phyloP scores from a whole-genome alignment of 2,113 vertebrate species.

The Phalacrocorax aristotelis region DNA sequence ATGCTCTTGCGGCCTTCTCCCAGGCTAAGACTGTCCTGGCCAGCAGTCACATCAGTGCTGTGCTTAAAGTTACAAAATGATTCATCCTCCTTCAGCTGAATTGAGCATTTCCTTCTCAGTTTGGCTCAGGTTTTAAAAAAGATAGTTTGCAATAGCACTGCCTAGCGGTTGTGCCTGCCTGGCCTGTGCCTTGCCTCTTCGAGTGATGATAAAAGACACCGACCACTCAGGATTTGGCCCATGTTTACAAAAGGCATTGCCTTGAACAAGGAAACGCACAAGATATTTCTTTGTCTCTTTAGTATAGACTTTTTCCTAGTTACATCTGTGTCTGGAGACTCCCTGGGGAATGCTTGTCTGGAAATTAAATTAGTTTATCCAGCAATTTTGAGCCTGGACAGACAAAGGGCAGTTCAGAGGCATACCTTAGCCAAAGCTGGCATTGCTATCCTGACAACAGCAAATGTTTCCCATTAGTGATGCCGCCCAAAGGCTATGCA shows the following conservation, averaged over 20 bases:
- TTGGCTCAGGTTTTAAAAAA: not conserved
- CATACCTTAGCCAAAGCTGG: not conserved
- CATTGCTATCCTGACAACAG: not conserved
- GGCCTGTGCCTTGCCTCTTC: not conserved
- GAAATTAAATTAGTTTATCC: not conserved
- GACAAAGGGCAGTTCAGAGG: not conserved
- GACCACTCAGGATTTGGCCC: not conserved
- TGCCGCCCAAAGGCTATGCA: fast-evolving
- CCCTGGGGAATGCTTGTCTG: not conserved
- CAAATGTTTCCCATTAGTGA: not conserved
- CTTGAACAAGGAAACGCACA: not conserved
- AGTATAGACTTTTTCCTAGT: not conserved
- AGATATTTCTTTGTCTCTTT: not conserved
- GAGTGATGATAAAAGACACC: not conserved
- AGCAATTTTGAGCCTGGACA: not conserved
- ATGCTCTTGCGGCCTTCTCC: not conserved
- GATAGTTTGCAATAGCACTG: not conserved
- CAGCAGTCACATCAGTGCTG: not conserved
- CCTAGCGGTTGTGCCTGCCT: not conserved
- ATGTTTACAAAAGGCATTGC: not conserved
- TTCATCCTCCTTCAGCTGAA: not conserved
- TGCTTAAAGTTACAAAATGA: not conserved
- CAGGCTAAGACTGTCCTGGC: not conserved
- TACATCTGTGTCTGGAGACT: not conserved
- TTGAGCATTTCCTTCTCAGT: not conserved